These are phyloP conservation scores for Myiagra hebetior DNA, from an alignment of 2,113 vertebrate species.

Conservation along the genomic window DNA sequence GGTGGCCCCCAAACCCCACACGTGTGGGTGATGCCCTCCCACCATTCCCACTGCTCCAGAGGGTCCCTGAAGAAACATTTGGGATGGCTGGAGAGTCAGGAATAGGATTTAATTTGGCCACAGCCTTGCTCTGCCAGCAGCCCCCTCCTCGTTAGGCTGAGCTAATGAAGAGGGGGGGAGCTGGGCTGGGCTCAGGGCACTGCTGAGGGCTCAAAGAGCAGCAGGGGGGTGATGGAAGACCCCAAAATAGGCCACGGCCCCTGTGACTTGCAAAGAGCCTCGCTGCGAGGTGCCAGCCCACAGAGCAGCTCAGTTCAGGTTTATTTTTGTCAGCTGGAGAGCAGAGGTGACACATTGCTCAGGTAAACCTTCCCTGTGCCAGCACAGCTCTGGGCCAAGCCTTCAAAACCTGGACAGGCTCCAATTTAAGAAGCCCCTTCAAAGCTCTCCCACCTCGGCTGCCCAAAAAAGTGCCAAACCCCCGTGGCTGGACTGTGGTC, in stretches of 20 bases:
- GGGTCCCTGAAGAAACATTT: not conserved
- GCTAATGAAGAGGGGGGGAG: not conserved
- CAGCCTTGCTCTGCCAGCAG: not conserved
- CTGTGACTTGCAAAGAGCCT: not conserved
- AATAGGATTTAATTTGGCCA: not conserved
- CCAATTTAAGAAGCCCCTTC: not conserved
- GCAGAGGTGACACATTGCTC: not conserved
- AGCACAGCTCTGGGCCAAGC: not conserved
- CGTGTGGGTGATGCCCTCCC: not conserved
- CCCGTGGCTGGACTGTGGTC: not conserved
- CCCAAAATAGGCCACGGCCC: not conserved
- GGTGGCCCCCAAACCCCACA: not conserved
- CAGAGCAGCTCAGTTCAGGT: not conserved
- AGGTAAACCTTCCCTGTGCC: not conserved
- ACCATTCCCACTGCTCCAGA: not conserved
- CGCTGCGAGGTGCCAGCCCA: rapidly evolving
- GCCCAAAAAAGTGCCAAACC: not conserved
- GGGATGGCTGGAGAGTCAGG: not conserved
- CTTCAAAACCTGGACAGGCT: not conserved
- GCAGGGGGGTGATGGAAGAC: not conserved
- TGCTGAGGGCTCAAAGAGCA: not conserved
- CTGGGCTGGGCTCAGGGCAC: not conserved
- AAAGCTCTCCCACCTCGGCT: not conserved
- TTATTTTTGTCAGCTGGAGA: not conserved
- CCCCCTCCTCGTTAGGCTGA: not conserved